Evolutionary conservation across 2,113 vertebrate species (phyloP), one percentile per base, ranked within the genome.

Genomic region (Carassius gibelio): DNA sequence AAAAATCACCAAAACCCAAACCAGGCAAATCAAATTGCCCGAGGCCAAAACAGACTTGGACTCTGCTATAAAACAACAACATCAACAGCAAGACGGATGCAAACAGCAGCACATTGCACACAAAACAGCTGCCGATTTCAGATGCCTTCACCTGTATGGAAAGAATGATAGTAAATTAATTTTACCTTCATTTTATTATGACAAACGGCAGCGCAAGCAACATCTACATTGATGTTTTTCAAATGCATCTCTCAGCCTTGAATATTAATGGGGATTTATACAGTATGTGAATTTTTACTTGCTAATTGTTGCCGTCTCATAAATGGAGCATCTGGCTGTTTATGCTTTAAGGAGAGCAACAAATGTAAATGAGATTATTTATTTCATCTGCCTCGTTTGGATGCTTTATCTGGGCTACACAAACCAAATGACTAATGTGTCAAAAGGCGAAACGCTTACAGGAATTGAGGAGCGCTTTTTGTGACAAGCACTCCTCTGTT

Each of bases 291-390:
- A 82, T 75, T 59, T 86, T 88, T 74, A 80, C 83, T 79, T 82
- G 77, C 76, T 87, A 88, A 86, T 89, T 90, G 87, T 88, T 79
- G 66, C 69, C 78, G 36, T 83, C 81, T 82, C 81, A 79, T 75
- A 88, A 88, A 87, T 74, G 77, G 84, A 87, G 80, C 88, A 89
- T 86, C 84, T 87, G 84, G 84, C 84, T 78, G 74, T 85, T 90
- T 86, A 83, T 84, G 78, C 84, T 87, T 83, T 85, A 90, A 84
- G 84, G 68, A 76, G 57, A 86, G 82, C 88, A 78, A 77, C 62
- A 85, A 83, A 90, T 78, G 66, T 77, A 84, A 79, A 85, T 88
- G 42, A 68, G 80, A 66, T 86, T 79, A 88, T 42, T 81, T 85
- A 85, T 85, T 76, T 69, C 79, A 26, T 83, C 83, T 89, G 72